These are phyloP conservation scores for Lithophane ornitopus DNA, from an alignment of 2,888 invertebrate genomes.

Conservation along the genomic window DNA sequence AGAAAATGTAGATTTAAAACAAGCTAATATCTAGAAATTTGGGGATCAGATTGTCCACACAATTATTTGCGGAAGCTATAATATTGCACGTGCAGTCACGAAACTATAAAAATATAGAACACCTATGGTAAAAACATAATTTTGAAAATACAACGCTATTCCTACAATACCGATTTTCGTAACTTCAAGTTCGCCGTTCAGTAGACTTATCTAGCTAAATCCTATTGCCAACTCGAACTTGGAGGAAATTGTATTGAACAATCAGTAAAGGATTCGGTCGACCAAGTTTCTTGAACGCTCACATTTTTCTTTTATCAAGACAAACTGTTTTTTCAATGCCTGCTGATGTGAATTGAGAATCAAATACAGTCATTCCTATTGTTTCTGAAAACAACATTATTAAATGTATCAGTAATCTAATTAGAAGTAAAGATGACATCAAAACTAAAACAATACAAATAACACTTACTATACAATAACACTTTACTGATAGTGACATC, in stretches of 20 bases:
- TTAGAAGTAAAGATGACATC: not conserved
- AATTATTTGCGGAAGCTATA: not conserved
- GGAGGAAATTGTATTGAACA: constrained; percentile 54
- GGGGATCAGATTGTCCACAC: not conserved
- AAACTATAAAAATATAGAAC: no score
- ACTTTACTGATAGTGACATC: not conserved
- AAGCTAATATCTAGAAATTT: not conserved
- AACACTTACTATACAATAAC: not conserved
- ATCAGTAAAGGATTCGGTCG: constrained; percentile 46
- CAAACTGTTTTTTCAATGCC: constrained; percentile 28
- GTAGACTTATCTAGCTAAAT: constrained; percentile 45
- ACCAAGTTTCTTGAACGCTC: constrained; percentile 37
- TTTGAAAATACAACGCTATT: constrained; percentile 8
- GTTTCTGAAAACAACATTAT: not conserved
- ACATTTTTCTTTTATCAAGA: constrained; percentile 37
- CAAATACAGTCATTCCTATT: constrained; percentile 12
- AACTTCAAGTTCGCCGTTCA: constrained; percentile 9
- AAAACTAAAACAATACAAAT: not conserved
- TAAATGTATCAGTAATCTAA: not conserved
- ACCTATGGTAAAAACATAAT: no score
- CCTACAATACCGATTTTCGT: constrained; percentile 5
- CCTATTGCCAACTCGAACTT: constrained; percentile 38
- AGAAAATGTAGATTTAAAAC: not conserved
- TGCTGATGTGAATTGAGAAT: constrained; percentile 17
- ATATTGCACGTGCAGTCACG: no score